phyloP scores from a whole-genome alignment of 2,888 invertebrate species.

The Teleiodes luculella region DNA sequence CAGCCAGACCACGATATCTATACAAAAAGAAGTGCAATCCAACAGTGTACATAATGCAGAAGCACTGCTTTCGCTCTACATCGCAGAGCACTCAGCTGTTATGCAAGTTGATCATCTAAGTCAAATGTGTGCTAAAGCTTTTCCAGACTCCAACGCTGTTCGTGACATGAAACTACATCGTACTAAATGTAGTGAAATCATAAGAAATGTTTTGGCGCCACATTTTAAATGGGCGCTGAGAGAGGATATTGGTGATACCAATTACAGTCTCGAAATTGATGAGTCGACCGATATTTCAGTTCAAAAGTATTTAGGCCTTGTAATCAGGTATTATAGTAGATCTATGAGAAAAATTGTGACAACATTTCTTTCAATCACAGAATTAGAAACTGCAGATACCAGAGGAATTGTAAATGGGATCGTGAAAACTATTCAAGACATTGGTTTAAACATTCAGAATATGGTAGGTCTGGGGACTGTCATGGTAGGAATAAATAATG shows the following conservation, averaged over 20 bases:
- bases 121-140: constrained; percentile 16
- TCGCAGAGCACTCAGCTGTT: constrained; percentile 19
- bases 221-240: constrained; percentile 17
- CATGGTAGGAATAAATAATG: constrained; percentile 36
- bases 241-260: constrained; percentile 18
- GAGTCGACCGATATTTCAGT: constrained; percentile 23
- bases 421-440: constrained; percentile 19
- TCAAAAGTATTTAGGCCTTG: constrained; percentile 15
- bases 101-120: constrained; percentile 20
- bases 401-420: constrained; percentile 22
- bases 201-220: constrained; percentile 24
- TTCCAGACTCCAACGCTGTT: background rate
- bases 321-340: constrained; percentile 22
- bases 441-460: constrained; percentile 22
- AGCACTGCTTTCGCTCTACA: constrained; percentile 17
- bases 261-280: constrained; percentile 23
- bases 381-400: constrained; percentile 24
- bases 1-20: background rate
- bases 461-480: constrained; percentile 36
- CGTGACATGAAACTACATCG: constrained; percentile 18
- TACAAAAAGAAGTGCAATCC: background rate
- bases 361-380: constrained; percentile 19
- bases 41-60: constrained; percentile 12
- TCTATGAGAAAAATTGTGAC: constrained; percentile 17
- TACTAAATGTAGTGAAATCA: constrained; percentile 24